Evolutionary conservation across 2,797 vertebrate species (phyloP).

Genomic region (Margarornis squamiger): DNA sequence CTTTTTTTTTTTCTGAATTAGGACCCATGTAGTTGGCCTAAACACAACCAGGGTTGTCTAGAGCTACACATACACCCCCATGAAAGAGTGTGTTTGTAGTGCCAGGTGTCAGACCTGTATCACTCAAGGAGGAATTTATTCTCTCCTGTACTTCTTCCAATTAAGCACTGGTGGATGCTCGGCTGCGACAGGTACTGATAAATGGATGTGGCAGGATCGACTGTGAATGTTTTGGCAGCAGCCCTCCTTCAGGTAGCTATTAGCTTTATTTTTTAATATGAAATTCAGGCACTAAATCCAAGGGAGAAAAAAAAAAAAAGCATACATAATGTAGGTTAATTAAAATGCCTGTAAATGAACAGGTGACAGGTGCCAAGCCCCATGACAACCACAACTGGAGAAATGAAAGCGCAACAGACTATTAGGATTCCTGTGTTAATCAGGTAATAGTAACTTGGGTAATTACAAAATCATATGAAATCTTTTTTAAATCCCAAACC

Average conservation of each 20-base stretch:
- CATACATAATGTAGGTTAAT: constrained; percentile 81
- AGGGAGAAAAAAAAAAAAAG: constrained; percentile 62
- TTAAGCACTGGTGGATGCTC: constrained; percentile 11
- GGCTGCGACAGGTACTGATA: background rate
- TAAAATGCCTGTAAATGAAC: constrained; percentile 81
- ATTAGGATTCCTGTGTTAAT: constrained; percentile 79
- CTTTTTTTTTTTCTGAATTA: background rate
- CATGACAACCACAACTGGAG: constrained; percentile 75
- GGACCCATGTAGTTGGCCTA: background rate
- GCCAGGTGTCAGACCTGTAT: background rate
- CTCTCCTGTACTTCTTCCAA: background rate
- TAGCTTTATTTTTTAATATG: constrained; percentile 78
- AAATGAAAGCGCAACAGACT: constrained; percentile 71
- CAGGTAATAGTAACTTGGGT: constrained; percentile 81
- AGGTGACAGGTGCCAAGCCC: constrained; percentile 80
- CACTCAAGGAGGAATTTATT: background rate
- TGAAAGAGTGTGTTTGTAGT: background rate
- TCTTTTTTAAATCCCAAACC: constrained; percentile 78
- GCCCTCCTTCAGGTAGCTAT: constrained; percentile 72
- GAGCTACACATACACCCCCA: background rate
- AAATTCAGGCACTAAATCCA: constrained; percentile 74
- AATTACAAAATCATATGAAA: constrained; percentile 81
- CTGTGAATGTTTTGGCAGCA: constrained; percentile 69
- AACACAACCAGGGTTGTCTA: background rate
- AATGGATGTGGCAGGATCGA: constrained; percentile 46